Evolutionary conservation across 2,797 vertebrate species (phyloP).

Genomic region (Melanotaenia boesemani): DNA sequence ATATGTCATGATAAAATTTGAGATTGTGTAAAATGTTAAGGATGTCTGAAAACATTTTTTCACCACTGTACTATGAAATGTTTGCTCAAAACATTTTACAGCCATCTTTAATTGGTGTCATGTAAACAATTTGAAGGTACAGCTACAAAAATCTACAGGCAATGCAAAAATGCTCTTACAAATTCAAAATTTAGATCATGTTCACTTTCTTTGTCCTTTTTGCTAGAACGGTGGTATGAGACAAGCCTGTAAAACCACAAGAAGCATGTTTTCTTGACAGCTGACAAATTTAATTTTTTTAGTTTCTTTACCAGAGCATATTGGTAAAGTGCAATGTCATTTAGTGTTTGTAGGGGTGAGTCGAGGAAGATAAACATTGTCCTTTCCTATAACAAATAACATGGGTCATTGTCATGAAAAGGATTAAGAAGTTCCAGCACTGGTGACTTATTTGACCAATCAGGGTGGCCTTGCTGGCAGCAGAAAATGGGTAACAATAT

Average conservation of each 20-base stretch:
- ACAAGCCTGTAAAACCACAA: slow-evolving; percentile 22
- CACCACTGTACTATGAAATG: not conserved
- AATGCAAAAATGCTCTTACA: not conserved
- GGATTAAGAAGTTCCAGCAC: slow-evolving; percentile 47
- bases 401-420: slow-evolving; percentile 44
- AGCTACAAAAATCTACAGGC: not conserved
- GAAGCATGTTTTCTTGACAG: slow-evolving; percentile 16
- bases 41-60: too few species aligned
- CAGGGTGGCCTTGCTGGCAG: slow-evolving; percentile 50
- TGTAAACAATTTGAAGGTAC: too few species aligned
- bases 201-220: not conserved
- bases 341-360: slow-evolving; percentile 46
- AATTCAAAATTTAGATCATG: slow-evolving; percentile 14
- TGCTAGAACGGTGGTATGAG: too few species aligned
- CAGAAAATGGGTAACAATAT: slow-evolving; percentile 41
- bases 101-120: too few species aligned
- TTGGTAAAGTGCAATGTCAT: slow-evolving; percentile 45
- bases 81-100: slow-evolving; percentile 1
- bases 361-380: slow-evolving; percentile 41
- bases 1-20: too few species aligned
- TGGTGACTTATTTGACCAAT: slow-evolving; percentile 42
- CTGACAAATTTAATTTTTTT: slow-evolving; percentile 46
- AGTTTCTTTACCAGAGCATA: slow-evolving; percentile 21
- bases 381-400: slow-evolving; percentile 57
- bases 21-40: too few species aligned